phyloP scores from a whole-genome alignment of 2,113 vertebrate genomes.

The Ctenomys sociabilis region DNA sequence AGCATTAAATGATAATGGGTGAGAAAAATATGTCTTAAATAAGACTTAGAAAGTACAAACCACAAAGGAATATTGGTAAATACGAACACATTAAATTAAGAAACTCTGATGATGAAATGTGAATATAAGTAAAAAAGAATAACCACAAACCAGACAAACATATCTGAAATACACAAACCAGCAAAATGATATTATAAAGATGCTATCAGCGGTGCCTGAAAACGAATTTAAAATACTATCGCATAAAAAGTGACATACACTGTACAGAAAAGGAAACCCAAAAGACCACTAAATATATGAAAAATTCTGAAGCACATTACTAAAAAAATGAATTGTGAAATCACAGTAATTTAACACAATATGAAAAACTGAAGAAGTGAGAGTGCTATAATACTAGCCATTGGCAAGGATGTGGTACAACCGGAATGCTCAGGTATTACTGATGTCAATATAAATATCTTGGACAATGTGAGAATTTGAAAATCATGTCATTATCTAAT shows the following conservation, averaged over 20 bases:
- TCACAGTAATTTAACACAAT: background rate
- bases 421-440: background rate
- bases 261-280: background rate
- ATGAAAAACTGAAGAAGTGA: background rate
- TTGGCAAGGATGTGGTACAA: background rate
- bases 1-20: background rate
- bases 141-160: constrained; percentile 1
- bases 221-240: constrained; percentile 5
- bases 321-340: constrained; percentile 30
- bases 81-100: constrained; percentile 31
- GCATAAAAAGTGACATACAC: background rate
- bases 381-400: background rate
- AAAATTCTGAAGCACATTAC: background rate
- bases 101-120: constrained; percentile 32
- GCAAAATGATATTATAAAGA: background rate
- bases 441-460: constrained; percentile 32
- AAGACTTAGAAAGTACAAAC: background rate
- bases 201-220: background rate
- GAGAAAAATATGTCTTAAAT: constrained; percentile 7
- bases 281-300: background rate
- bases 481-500: background rate
- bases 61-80: background rate
- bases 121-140: background rate
- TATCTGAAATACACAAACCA: background rate
- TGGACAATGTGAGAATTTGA: background rate